Evolutionary conservation across 1,140 invertebrate species (phyloP).

Genomic region (Formica exsecta): DNA sequence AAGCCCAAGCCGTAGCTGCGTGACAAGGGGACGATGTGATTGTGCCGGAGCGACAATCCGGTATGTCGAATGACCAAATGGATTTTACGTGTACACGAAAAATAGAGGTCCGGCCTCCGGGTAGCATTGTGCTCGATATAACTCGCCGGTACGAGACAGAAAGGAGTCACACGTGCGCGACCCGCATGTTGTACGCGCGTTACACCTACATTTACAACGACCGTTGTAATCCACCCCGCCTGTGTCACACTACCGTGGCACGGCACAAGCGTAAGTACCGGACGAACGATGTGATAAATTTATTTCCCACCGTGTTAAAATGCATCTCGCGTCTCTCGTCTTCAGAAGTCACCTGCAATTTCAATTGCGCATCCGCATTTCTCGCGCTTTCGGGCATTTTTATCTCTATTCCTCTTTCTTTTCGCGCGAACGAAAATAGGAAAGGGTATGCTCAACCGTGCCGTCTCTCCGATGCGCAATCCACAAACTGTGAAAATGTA

Average conservation of each 20-base stretch:
- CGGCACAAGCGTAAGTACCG: constrained; percentile 48
- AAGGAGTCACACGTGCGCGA: constrained; percentile 63
- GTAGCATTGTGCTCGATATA: constrained; percentile 71
- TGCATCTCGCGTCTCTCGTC: background rate
- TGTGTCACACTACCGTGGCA: constrained; percentile 27
- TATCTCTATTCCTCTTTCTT: background rate
- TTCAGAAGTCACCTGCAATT: too few species aligned
- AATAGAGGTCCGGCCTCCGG: constrained; percentile 67
- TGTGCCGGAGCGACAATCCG: constrained; percentile 75
- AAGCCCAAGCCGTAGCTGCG: constrained; percentile 68
- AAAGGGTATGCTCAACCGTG: background rate
- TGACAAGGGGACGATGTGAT: constrained; percentile 75
- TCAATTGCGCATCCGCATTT: background rate
- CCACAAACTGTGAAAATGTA: constrained; percentile 38
- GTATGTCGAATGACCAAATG: constrained; percentile 78
- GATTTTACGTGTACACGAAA: constrained; percentile 79
- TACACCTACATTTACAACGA: constrained; percentile 68
- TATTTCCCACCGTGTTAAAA: constrained; percentile 42
- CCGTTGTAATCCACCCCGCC: constrained; percentile 60
- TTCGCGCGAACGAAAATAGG: background rate
- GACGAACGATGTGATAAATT: constrained; percentile 62
- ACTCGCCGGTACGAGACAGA: constrained; percentile 51
- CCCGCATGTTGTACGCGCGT: constrained; percentile 67
- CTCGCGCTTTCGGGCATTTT: background rate
- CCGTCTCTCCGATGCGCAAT: too few species aligned